These are phyloP conservation scores for Drosophila novamexicana DNA, from an alignment of 1,140 invertebrate species.

Conservation along the genomic window DNA sequence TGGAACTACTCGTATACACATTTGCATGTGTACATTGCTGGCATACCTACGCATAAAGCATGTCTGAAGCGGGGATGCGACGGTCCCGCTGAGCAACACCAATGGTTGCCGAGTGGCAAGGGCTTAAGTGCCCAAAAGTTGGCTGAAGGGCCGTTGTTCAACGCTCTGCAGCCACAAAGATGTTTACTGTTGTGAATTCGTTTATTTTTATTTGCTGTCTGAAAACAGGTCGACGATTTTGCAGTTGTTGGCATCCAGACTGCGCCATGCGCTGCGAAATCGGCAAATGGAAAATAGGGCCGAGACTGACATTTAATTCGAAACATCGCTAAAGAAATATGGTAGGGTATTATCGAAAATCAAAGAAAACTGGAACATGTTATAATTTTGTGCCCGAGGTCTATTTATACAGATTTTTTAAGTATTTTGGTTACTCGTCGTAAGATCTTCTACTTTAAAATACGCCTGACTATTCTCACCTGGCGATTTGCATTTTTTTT, in stretches of 20 bases:
- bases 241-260: conserved; percentile 11
- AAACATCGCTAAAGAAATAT: not conserved
- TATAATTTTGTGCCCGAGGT: conserved; percentile 82
- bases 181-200: conserved; percentile 42
- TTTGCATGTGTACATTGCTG: conserved; percentile 81
- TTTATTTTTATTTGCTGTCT: conserved; percentile 34
- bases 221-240: conserved; percentile 38
- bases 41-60: conserved; percentile 80
- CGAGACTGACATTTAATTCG: not conserved
- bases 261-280: conserved; percentile 12
- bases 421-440: conserved; percentile 29
- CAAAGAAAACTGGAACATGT: conserved; percentile 77
- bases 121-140: conserved; percentile 22
- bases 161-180: conserved; percentile 18
- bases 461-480: not conserved
- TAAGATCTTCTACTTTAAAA: not conserved
- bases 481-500: conserved; percentile 64
- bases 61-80: conserved; percentile 45
- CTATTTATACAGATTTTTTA: conserved; percentile 69
- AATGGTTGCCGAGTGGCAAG: conserved; percentile 30
- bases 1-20: conserved; percentile 57
- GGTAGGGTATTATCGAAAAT: conserved; percentile 59
- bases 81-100: conserved; percentile 13
- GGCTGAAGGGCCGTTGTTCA: conserved; percentile 16
- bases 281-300: not conserved